Evolutionary conservation across 2,888 invertebrate species (phyloP).

Genomic region (Conus canariensis): DNA sequence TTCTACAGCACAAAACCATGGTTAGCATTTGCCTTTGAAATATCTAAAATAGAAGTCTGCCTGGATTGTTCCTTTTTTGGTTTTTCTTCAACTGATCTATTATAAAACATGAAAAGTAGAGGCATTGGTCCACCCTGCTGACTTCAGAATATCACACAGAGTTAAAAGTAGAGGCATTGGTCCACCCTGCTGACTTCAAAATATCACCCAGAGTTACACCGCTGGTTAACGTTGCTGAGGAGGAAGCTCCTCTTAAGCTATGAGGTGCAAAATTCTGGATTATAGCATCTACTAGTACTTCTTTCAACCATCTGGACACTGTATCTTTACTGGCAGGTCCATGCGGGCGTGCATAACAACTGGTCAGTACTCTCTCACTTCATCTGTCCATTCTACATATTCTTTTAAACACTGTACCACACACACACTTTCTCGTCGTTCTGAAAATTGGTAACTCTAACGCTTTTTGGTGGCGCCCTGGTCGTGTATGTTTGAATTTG

Average conservation of each 20-base stretch:
- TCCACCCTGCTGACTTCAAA: not conserved
- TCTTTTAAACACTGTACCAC: not conserved
- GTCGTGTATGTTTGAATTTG: not conserved
- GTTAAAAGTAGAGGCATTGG: too few species aligned
- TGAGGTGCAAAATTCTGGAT: not conserved
- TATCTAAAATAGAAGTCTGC: not conserved
- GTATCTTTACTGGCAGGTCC: slow-evolving; percentile 2
- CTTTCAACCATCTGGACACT: not conserved
- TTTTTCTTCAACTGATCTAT: not conserved
- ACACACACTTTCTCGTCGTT: not conserved
- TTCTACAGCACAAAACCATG: not conserved
- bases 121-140: not conserved
- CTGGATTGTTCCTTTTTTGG: not conserved
- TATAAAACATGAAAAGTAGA: not conserved
- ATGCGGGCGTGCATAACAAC: not conserved
- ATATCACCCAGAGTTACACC: not conserved
- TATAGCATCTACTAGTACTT: not conserved
- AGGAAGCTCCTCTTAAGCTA: not conserved
- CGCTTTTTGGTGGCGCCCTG: not conserved
- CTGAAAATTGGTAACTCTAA: not conserved
- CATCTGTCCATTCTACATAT: not conserved
- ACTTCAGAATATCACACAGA: not conserved
- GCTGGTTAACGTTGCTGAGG: not conserved
- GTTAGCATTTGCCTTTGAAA: not conserved
- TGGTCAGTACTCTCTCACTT: not conserved